Evolutionary conservation across 2,797 vertebrate genomes (phyloP), one percentile per base, ranked within the genome.

Genomic region (Bovichtus diacanthus): DNA sequence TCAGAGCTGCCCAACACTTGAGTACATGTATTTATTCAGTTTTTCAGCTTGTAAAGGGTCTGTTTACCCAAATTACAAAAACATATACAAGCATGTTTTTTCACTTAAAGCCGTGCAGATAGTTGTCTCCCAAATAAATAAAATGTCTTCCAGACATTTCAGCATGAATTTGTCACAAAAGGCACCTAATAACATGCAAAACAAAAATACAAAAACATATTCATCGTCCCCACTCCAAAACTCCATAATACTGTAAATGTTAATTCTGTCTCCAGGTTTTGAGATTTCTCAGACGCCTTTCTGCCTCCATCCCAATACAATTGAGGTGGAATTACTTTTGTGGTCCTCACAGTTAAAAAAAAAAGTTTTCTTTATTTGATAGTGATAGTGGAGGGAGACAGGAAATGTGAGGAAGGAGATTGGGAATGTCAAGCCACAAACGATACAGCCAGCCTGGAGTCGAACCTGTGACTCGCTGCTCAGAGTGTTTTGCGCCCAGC

Each of bases 21-120:
- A 51, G 66, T 29, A 53, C 31, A 6, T 70, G 74, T 63, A 76
- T 73, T 78, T 23, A 75, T 63, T 51, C 66, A 38, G 44, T 61
- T 38, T 25, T 50, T 36, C 16, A 51, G 12, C 39, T 59, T 74
- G 71, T 62, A 56, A 82, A 73, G 5, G 12, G 25, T 41, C 31
- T 2, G 8, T 34, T 34, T 29, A 25, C 5, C 6, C 3, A 67
- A 53, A 67, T 63, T 46, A 27, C 18, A 47, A 46, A 61, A 9
- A 38, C 1, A 54, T 1, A n/a, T 1, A 10, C 27, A 46, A 12
- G 23, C 4, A 0, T 34, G 21, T 27, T 41, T 66, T 34, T 56
- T 19, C 19, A 43, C 8, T 36, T 21, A 0, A 11, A 29, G 6
- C 10, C 5, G 5, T 56, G 34, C 16, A 55, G n/a, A 36, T 38